Percentiles rank a stretch among this genome's conserved stretches.
Conservation (phyloP, 2,797 vertebrate genomes). For the Phalloptychus januarius region DNA sequence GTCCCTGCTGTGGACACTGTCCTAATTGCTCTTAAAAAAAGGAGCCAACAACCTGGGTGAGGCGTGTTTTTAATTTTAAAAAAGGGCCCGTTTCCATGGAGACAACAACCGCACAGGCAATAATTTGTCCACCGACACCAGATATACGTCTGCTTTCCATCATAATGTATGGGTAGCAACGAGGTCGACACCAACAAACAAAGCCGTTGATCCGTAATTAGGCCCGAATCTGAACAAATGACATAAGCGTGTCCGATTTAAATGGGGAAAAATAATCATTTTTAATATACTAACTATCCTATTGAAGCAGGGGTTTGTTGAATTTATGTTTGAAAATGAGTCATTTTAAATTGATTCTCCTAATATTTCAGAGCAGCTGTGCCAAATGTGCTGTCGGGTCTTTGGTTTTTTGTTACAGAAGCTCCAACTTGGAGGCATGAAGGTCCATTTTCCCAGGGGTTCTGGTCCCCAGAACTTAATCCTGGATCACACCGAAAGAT, state of each 20-base stretch:
- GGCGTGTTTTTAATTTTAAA: conserved; percentile 33
- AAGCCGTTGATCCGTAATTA: conserved; percentile 43
- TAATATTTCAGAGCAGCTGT: neutral
- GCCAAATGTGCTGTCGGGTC: neutral
- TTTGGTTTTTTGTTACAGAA: neutral
- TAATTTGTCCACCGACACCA: conserved; percentile 50
- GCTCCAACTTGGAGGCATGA: neutral
- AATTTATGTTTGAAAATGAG: neutral
- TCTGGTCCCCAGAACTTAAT: neutral
- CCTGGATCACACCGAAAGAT: too few species aligned
- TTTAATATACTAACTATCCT: neutral
- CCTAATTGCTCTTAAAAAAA: conserved; percentile 44
- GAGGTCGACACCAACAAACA: conserved; percentile 50
- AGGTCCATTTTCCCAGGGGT: neutral
- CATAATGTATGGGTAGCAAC: conserved; percentile 44
- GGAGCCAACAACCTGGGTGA: conserved; percentile 43
- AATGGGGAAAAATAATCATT: neutral
- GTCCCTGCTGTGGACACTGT: conserved; percentile 54
- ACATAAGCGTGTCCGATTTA: neutral
- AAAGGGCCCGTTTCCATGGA: conserved; percentile 51
- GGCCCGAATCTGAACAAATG: conserved; percentile 24
- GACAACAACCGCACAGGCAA: conserved; percentile 43
- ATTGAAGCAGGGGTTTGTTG: neutral
- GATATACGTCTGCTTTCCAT: conserved; percentile 29
- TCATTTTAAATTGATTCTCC: neutral